phyloP scores from a whole-genome alignment of 2,113 vertebrate species.

The Crotalus horridus region DNA sequence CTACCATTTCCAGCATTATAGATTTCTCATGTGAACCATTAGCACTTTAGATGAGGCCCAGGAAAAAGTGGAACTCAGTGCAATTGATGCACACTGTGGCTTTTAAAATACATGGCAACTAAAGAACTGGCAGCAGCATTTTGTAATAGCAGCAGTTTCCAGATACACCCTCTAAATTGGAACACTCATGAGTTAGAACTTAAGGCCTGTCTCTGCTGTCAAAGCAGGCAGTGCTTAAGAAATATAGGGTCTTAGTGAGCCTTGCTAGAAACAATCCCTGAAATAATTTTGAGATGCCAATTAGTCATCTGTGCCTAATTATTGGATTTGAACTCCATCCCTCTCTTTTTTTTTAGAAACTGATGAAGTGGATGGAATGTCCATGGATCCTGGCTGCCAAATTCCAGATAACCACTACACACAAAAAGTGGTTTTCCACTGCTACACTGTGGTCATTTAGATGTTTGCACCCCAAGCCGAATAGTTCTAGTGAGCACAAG shows the following conservation, averaged over 20 bases:
- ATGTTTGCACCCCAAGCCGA: background rate
- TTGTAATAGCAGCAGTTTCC: background rate
- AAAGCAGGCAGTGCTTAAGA: background rate
- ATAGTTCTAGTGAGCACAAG: background rate
- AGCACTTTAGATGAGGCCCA: background rate
- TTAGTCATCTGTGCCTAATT: background rate
- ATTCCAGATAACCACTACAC: background rate
- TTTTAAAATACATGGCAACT: background rate
- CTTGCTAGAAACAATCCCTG: background rate
- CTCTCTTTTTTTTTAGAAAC: background rate
- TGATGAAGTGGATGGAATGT: background rate
- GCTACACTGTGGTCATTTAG: background rate
- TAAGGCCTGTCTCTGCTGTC: background rate
- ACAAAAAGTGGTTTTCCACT: background rate
- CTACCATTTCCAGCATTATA: background rate
- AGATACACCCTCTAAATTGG: background rate
- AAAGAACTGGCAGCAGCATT: background rate
- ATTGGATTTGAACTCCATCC: background rate
- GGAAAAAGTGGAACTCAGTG: background rate
- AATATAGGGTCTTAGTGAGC: background rate
- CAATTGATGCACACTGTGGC: background rate
- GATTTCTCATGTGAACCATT: background rate
- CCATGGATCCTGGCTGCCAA: background rate
- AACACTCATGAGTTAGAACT: background rate
- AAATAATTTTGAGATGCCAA: background rate